phyloP scores from a whole-genome alignment of 2,113 vertebrate species.

The Porphyrio hochstetteri region DNA sequence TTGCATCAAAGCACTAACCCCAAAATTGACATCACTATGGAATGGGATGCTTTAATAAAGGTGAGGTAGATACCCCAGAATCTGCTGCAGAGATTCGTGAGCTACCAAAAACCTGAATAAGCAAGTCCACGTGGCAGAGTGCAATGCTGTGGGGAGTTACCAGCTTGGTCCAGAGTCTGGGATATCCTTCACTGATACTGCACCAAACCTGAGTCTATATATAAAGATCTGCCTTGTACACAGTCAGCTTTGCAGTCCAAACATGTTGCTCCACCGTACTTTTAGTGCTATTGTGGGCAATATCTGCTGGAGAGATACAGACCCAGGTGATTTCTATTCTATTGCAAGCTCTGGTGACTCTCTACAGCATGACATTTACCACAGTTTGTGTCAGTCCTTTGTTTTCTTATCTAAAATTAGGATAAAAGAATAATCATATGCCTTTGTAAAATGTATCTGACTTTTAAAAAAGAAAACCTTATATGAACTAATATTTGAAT shows the following conservation, averaged over 20 bases:
- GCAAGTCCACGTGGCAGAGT: not conserved
- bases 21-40: not conserved
- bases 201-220: not conserved
- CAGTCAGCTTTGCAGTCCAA: not conserved
- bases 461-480: not conserved
- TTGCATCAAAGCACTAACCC: slow-evolving; percentile 37
- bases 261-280: not conserved
- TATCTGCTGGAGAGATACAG: slow-evolving; percentile 41
- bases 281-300: slow-evolving; percentile 1
- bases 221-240: not conserved
- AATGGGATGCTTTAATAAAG: not conserved
- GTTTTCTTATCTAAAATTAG: slow-evolving; percentile 14
- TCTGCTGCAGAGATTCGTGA: not conserved
- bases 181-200: not conserved
- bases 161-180: not conserved
- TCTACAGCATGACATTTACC: not conserved
- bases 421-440: not conserved
- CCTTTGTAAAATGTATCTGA: slow-evolving; percentile 2
- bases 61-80: not conserved
- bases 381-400: slow-evolving; percentile 8
- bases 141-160: not conserved
- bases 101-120: not conserved
- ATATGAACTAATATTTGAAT: not conserved
- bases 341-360: slow-evolving; percentile 27
- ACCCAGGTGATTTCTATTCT: slow-evolving; percentile 17